Evolutionary conservation across 2,797 vertebrate genomes (phyloP), one percentile per base, ranked within the genome.

Genomic region (Clangula hyemalis): DNA sequence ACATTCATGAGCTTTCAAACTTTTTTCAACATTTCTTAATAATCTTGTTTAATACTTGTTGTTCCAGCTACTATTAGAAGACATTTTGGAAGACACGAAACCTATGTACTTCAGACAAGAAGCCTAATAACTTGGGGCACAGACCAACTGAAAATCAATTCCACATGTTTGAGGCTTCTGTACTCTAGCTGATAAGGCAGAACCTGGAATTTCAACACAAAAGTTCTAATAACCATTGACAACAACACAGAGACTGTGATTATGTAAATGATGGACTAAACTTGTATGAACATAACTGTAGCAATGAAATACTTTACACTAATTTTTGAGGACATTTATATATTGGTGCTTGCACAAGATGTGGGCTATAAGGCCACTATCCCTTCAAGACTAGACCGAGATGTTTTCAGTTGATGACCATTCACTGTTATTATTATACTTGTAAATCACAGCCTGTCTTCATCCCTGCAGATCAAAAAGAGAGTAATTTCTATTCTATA

Each of bases 1-100:
- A 69, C 84, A 91, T 93, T 94, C 84, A 94, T 85, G 85, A 96
- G 88, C 75, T 96, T 92, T 93, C 88, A 95, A 96, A 94, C 84
- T 94, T 95, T 95, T 86, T 79, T 64, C 66, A 84, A 24, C 56
- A 57, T 86, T 94, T 78, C 68, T 95, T 93, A 92, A 89, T 94
- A 93, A 39, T 76, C 53, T 85, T 89, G 56, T 94, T 95, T 93
- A 71, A 86, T 89, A 41, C 57, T 68, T 47, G 51, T 54, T 91
- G 43, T 85, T 95, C 75, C 72, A 87, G 43, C 25, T 78, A 91
- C 91, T 94, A 92, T 91, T 64, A 89, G 85, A 79, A 89, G 49
- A 72, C 54, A 54, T 94, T 95, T 93, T 89, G 78, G 88, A 95
- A 95, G 68, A 57, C 53, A 32, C 3, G 32, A 95, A 39, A 58